Conservation (phyloP, 2,797 vertebrate genomes). For the Spea hammondii region DNA sequence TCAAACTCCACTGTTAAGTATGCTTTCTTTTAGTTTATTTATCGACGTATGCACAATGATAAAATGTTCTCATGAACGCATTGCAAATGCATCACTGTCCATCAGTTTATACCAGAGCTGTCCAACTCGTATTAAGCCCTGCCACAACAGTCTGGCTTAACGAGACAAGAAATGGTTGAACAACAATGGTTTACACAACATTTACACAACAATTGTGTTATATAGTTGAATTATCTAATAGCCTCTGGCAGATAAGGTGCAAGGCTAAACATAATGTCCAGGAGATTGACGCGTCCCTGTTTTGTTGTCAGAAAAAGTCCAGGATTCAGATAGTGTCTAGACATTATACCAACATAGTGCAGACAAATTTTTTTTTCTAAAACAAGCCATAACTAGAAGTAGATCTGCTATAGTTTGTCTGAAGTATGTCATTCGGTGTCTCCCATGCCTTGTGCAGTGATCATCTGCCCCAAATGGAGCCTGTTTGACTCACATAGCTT, state of each 20-base stretch:
- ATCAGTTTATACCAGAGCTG: background rate
- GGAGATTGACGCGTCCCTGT: background rate
- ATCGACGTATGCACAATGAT: background rate
- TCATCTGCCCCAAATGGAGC: background rate
- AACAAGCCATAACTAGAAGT: background rate
- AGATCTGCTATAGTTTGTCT: background rate
- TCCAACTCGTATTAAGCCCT: too few species aligned
- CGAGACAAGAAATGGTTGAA: background rate
- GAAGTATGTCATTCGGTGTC: background rate
- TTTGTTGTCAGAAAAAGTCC: background rate
- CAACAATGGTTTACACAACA: constrained; percentile 18
- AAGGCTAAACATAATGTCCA: background rate
- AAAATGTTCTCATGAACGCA: constrained; percentile 20
- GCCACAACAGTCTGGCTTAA: too few species aligned
- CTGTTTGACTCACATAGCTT: too few species aligned
- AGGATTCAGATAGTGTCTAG: constrained; percentile 1
- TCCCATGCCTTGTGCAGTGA: background rate
- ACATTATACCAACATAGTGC: background rate
- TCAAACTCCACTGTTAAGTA: too few species aligned
- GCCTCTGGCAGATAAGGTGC: constrained; percentile 7
- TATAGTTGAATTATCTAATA: constrained; percentile 24
- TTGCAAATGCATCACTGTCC: constrained; percentile 11
- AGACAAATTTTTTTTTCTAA: background rate
- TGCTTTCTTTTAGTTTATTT: too few species aligned
- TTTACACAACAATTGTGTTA: constrained; percentile 12